A percentile compares a stretch with the other conserved stretches of the same genome.
Evolutionary conservation across 2,797 vertebrate species (phyloP).

Genomic region (Austrolebias charrua): DNA sequence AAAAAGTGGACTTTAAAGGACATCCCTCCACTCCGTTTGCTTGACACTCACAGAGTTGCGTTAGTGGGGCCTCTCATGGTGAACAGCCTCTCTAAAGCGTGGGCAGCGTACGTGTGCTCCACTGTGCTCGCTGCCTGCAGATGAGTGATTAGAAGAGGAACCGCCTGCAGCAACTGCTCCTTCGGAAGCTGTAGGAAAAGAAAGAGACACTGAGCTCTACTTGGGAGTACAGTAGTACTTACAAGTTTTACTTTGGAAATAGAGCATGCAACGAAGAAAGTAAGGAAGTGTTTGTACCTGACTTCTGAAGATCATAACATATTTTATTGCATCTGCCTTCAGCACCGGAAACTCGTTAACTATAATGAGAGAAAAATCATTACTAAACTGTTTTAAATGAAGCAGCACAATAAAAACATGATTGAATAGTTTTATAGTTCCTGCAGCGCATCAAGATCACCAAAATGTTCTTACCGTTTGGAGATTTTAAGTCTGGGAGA

Average conservation of each 20-base stretch:
- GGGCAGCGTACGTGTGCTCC: slow-evolving; percentile 95
- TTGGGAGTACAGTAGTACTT: too few relatives aligned
- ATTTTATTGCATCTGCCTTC: slow-evolving; percentile 98
- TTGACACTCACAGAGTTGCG: slow-evolving; percentile 85
- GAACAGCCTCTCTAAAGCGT: slow-evolving; percentile 94
- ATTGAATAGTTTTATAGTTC: neutral
- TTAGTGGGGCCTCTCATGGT: slow-evolving; percentile 94
- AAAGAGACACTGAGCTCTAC: neutral
- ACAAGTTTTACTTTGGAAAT: neutral
- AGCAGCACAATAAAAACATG: neutral
- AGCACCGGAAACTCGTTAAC: slow-evolving; percentile 98
- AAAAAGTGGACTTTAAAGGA: neutral
- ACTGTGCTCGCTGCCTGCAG: slow-evolving; percentile 95
- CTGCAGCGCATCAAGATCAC: neutral
- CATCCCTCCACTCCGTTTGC: neutral
- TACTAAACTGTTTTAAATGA: neutral
- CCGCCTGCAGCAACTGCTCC: slow-evolving; percentile 90
- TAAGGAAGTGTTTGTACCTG: slow-evolving; percentile 81
- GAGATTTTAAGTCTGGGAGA: slow-evolving; percentile 91
- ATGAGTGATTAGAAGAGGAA: slow-evolving; percentile 91
- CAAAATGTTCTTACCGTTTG: slow-evolving; percentile 81
- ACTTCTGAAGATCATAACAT: slow-evolving; percentile 99
- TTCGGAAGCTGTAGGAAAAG: slow-evolving; percentile 87
- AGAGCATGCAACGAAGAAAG: neutral
- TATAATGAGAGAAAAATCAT: slow-evolving; percentile 52